Evolutionary conservation across 2,797 vertebrate genomes (phyloP), one percentile per base, ranked within the genome.

Genomic region (Eurystomus glaucurus): DNA sequence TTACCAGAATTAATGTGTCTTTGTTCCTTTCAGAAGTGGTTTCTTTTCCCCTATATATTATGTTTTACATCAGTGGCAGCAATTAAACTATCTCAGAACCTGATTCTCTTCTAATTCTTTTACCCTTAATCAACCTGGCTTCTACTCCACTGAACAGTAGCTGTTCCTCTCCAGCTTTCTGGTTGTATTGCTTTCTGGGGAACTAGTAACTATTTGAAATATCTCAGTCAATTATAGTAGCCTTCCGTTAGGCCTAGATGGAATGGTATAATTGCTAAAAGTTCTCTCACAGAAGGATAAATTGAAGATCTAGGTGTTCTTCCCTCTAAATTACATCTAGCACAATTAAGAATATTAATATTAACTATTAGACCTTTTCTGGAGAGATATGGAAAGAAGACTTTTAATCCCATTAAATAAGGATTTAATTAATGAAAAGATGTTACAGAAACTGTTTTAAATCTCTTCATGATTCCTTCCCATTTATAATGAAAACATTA

Each of bases 21-120:
- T 71, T 3, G 28, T 41, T 78, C 20, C 37, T 72, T 75, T 61
- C 26, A 76, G 16, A 66, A 81, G 1, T 33, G 0, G 0, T 1
- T 11, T 35, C 17, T 54, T 37, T 45, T 26, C 28, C 4, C 5
- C 22, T 20, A 5, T 45, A 18, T 79, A 16, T 70, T 46, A 11
- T n/a, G 7, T 20, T 74, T 91, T 71, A 11, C 11, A 39, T 48
- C 41, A 75, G 6, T 37, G 25, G 5, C 37, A 69, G 14, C 35
- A 94, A 8, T 62, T 52, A 29, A 52, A 29, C 51, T 52, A 28
- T 51, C 51, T 29, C 28, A 52, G 51, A 52, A 26, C 51, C 16
- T 52, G 51, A 52, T 29, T 29, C 28, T 52, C 28, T 52, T 52
- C 17, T 52, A 52, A 29, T 52, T 52, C 51, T 52, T 52, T 52